Percentiles rank a stretch among this genome's conserved stretches.
Conservation (phyloP, 2,797 vertebrate genomes). For the Ptychobarbus kaznakovi region DNA sequence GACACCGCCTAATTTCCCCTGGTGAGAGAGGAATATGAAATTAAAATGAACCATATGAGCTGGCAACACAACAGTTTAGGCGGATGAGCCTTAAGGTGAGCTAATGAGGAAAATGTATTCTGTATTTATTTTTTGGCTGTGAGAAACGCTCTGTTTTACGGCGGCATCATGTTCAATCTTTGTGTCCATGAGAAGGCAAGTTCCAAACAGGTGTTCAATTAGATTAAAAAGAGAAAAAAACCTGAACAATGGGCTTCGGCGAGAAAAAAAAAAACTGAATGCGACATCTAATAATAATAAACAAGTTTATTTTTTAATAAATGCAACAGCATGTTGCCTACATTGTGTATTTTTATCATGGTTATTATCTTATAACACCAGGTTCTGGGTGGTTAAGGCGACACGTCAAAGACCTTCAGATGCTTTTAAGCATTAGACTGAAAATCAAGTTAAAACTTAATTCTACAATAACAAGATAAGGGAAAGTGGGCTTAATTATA, state of each 20-base stretch:
- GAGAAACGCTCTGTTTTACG: conserved; percentile 61
- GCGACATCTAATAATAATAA: conserved; percentile 74
- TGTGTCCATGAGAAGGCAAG: conserved; percentile 60
- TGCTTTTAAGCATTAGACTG: conserved; percentile 16
- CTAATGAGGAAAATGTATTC: conserved; percentile 68
- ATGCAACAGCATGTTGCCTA: conserved; percentile 60
- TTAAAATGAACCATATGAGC: conserved; percentile 66
- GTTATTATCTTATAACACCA: conserved; percentile 73
- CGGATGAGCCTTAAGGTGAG: conserved; percentile 65
- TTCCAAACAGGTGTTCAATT: conserved; percentile 79
- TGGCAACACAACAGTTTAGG: conserved; percentile 61
- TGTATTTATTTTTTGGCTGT: conserved; percentile 58
- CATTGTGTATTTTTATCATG: conserved; percentile 48
- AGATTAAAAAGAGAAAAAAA: conserved; percentile 65
- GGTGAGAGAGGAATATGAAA: conserved; percentile 60
- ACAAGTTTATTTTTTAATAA: conserved; percentile 70
- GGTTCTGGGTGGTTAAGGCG: conserved; percentile 57
- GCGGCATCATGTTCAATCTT: conserved; percentile 47
- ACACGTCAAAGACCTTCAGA: not conserved
- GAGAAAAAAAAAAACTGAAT: conserved; percentile 65
- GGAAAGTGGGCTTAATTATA: conserved; percentile 50
- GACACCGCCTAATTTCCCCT: conserved; percentile 54
- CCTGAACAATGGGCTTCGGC: conserved; percentile 9
- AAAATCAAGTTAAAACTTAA: conserved; percentile 45
- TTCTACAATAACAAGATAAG: conserved; percentile 49